Evolutionary conservation across 2,888 invertebrate species (phyloP).

Genomic region (Acrobeloides nanus): DNA sequence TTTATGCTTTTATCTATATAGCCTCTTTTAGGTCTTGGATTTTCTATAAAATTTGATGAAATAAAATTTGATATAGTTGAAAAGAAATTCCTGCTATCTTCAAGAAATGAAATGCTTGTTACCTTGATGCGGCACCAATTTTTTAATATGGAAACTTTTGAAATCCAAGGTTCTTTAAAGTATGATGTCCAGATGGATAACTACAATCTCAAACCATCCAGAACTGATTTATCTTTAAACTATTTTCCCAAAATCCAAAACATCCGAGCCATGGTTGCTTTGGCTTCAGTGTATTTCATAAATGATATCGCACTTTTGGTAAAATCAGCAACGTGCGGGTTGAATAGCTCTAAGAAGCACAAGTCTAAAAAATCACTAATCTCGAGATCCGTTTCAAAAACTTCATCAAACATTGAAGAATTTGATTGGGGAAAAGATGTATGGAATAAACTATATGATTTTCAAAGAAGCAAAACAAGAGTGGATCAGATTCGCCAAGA

Average conservation of each 20-base stretch:
- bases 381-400: no score
- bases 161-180: constrained; percentile 13
- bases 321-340: no score
- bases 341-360: no score
- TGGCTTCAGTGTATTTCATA: constrained; percentile 25
- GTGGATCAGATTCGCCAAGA: not conserved
- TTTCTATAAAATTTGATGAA: constrained; percentile 10
- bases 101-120: constrained; percentile 18
- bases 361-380: no score
- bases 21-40: constrained; percentile 9
- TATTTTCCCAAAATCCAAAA: constrained; percentile 23
- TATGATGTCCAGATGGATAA: constrained; percentile 17
- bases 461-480: no score
- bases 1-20: no score
- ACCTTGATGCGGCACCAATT: constrained; percentile 24
- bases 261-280: constrained; percentile 19
- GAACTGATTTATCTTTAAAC: constrained; percentile 12
- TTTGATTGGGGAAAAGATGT: no score
- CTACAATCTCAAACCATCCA: constrained; percentile 13
- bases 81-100: constrained; percentile 19
- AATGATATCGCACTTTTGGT: constrained; percentile 18
- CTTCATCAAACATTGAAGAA: no score
- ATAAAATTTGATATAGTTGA: constrained; percentile 23
- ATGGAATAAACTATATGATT: no score
- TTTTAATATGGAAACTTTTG: constrained; percentile 17